A percentile compares a stretch with the other conserved stretches of the same genome.
These are phyloP conservation scores for Acanthopagrus latus DNA, from an alignment of 2,797 vertebrate genomes.

Conservation along the genomic window DNA sequence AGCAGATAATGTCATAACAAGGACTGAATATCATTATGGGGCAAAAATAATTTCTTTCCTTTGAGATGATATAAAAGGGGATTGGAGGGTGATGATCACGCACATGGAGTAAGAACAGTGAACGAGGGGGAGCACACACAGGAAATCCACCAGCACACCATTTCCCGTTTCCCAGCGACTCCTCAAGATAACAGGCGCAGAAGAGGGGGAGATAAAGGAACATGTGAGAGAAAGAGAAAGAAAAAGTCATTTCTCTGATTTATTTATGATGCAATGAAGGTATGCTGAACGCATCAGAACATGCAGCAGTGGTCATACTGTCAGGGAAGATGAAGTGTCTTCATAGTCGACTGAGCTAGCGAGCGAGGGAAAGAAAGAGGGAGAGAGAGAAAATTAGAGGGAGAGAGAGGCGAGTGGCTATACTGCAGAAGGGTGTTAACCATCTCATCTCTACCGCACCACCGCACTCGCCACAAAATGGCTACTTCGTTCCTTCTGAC, in stretches of 20 bases:
- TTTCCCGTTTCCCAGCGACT: conserved; percentile 79
- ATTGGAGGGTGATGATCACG: conserved; percentile 68
- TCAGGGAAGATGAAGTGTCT: conserved; percentile 96
- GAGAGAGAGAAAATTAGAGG: conserved; percentile 77
- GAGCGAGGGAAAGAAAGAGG: conserved; percentile 74
- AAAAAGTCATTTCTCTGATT: conserved; percentile 96
- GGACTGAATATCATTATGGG: conserved; percentile 78
- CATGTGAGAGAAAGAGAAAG: conserved; percentile 79
- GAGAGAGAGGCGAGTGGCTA: conserved; percentile 76
- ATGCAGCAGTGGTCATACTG: conserved; percentile 98
- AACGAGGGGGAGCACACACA: conserved; percentile 61
- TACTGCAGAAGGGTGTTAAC: conserved; percentile 89
- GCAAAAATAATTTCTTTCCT: conserved; percentile 79
- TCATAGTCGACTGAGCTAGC: conserved; percentile 92
- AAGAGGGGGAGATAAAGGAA: conserved; percentile 75
- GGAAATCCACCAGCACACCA: conserved; percentile 73
- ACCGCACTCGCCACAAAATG: conserved; percentile 84
- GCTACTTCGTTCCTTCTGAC: conserved; percentile 81
- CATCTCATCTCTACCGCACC: conserved; percentile 88
- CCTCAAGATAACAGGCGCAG: conserved; percentile 78
- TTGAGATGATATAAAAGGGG: conserved; percentile 78
- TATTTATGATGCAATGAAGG: conserved; percentile 99
- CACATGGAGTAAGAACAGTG: conserved; percentile 59
- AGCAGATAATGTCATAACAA: conserved; percentile 84
- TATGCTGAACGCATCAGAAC: conserved; percentile 95